These are phyloP conservation scores for Catharus minimus DNA, from an alignment of 2,113 vertebrate genomes.

Conservation along the genomic window DNA sequence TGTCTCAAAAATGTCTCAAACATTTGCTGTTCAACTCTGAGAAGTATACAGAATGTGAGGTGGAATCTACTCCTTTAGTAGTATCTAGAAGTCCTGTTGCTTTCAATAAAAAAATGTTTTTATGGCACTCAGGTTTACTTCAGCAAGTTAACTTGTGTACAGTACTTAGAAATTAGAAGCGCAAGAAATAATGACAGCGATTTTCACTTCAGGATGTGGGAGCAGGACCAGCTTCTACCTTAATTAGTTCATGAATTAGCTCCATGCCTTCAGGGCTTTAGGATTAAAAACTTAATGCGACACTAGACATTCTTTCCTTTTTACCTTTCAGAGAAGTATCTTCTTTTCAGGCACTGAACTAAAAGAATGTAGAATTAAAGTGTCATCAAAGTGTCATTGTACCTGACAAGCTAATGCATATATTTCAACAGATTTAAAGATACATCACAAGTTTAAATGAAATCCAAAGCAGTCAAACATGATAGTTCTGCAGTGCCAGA, in stretches of 20 bases:
- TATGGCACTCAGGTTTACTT: background rate
- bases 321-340: background rate
- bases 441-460: background rate
- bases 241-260: background rate
- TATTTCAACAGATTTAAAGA: background rate
- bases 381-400: background rate
- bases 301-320: background rate
- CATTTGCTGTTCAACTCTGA: background rate
- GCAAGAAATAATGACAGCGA: background rate
- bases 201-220: background rate
- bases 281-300: background rate
- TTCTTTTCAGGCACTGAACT: background rate
- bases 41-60: background rate
- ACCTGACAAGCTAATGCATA: background rate
- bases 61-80: background rate
- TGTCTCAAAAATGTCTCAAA: background rate
- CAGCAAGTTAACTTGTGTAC: background rate
- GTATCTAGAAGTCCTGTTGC: background rate
- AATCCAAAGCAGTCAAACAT: background rate
- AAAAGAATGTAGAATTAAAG: background rate
- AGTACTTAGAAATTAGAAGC: background rate
- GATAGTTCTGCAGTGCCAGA: background rate
- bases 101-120: background rate
- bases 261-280: background rate
- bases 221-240: background rate